Evolutionary conservation across 2,797 vertebrate species (phyloP), one percentile per base, ranked within the genome.

Genomic region (Benthosema pterotum): DNA sequence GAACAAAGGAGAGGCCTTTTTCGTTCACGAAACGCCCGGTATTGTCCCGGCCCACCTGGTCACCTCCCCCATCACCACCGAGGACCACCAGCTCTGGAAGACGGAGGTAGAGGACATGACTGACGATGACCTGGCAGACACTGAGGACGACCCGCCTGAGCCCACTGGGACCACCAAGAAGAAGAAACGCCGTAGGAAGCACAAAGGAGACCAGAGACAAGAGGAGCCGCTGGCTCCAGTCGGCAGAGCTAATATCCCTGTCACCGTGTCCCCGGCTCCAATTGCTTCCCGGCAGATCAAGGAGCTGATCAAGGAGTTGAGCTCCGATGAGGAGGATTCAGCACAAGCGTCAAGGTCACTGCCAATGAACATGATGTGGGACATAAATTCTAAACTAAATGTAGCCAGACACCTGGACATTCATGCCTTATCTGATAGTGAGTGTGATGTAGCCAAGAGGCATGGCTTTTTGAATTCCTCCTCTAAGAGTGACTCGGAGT

Each of bases 1-100:
- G 53, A 97, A 99, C 86, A 99, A 98, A 60, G 98, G 98, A 83
- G 97, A 99, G 89, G 98, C 98, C 61, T 99, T 99, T 90, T 99
- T 99, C 81, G 98, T 99, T 43, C 95, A 99, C 83, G 97, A 99
- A 38, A 9, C 32, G 8, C 32, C 32, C 0, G 32, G 32, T 11
- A 89, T 93, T 45, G 92, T 99, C 70, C 98, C 97, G 22, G 94
- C 96, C 54, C 93, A 98, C 78, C 90, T 98, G 82, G 96, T 94
- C 80, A 99, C 98, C 47, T 99, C 97, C 8, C 97, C 97, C 42
- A 98, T 98, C 78, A 94, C 95, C 45, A 98, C 95, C 0, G 97
- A 97, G 78, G 93, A 93, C 81, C 95, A 96, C 69, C 91, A 97
- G 74, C 96, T 98, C 84, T 96, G 94, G 92, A 94, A 95, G 19